These are phyloP conservation scores for Bothrops alternatus DNA, from an alignment of 2,797 vertebrate species.

Conservation along the genomic window DNA sequence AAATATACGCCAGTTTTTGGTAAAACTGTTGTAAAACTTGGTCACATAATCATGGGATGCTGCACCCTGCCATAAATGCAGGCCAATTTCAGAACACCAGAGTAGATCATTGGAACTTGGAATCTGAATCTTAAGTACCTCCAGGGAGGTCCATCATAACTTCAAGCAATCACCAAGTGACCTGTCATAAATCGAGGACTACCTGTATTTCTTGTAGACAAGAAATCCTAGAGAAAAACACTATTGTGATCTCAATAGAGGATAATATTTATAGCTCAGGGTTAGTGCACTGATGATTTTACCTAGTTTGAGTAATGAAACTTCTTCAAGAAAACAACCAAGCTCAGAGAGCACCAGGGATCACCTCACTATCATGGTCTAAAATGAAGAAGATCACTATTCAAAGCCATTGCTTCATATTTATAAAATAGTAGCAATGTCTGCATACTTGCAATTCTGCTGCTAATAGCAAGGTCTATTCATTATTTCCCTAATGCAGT, in stretches of 20 bases:
- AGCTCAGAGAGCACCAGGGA: background rate
- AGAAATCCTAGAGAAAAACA: background rate
- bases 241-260: background rate
- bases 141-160: background rate
- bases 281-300: background rate
- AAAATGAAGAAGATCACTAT: constrained; percentile 3
- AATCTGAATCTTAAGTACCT: too few species aligned
- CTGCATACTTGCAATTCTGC: background rate
- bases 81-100: background rate
- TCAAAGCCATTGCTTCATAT: constrained; percentile 1
- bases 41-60: background rate
- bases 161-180: background rate
- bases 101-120: too few species aligned
- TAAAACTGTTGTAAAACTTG: background rate
- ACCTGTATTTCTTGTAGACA: constrained; percentile 7
- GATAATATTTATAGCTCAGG: background rate
- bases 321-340: background rate
- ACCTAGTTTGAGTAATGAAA: background rate
- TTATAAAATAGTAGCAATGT: background rate
- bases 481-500: constrained; percentile 5
- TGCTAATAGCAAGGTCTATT: constrained; percentile 28
- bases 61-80: background rate
- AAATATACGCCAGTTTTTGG: background rate
- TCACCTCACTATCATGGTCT: background rate
- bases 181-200: background rate